Conservation (phyloP, 2,888 invertebrate genomes). For the Leuctra nigra region DNA sequence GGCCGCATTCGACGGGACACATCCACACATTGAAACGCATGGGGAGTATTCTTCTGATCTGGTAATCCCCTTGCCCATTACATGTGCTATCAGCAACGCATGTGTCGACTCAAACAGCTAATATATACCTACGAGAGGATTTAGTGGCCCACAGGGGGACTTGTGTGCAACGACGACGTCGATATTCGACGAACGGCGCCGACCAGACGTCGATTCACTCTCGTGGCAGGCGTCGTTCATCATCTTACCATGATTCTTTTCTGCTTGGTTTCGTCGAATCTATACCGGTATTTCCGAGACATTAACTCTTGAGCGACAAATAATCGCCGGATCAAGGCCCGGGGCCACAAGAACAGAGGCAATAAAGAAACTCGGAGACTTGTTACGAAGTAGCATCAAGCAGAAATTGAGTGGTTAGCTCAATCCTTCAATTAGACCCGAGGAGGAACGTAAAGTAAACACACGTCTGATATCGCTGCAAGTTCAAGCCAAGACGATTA, state of each 20-base stretch:
- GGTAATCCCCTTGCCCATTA: conserved; percentile 8
- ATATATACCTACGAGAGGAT: conserved; percentile 7
- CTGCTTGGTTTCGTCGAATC: background rate
- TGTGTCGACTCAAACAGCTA: background rate
- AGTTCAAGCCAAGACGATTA: background rate
- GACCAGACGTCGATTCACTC: background rate
- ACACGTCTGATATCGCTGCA: background rate
- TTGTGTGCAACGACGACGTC: background rate
- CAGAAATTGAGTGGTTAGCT: background rate
- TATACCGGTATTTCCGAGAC: background rate
- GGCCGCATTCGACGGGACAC: background rate
- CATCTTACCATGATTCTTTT: background rate
- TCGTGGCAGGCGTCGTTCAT: background rate
- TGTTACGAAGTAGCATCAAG: too few species aligned
- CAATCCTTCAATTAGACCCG: background rate
- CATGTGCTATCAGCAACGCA: conserved; percentile 1
- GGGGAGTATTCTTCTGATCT: conserved; percentile 3
- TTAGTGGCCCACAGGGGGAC: background rate
- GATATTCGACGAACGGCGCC: conserved; percentile 4
- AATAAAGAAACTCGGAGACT: background rate
- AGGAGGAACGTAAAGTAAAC: background rate
- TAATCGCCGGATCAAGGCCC: background rate
- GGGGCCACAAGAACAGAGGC: background rate
- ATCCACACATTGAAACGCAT: background rate
- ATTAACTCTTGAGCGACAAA: background rate